Percentiles rank a stretch among this genome's conserved stretches.
These are phyloP conservation scores for Craseonycteris thonglongyai DNA, from an alignment of 2,113 vertebrate genomes.

Conservation along the genomic window DNA sequence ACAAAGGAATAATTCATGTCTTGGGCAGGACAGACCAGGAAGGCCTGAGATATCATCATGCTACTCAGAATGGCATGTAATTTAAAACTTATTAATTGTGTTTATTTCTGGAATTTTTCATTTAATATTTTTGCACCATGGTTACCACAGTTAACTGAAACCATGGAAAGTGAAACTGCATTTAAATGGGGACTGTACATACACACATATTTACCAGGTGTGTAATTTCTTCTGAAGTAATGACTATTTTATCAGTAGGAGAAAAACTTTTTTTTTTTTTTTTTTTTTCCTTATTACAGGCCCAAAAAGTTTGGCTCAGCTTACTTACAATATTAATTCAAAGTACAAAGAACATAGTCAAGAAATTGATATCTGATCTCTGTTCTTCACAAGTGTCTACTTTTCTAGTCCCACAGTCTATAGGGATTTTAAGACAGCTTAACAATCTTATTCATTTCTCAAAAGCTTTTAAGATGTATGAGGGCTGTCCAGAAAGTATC, in stretches of 20 bases:
- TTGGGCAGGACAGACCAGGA: background rate
- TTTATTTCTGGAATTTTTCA: background rate
- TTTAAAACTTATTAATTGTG: background rate
- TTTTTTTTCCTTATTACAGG: background rate
- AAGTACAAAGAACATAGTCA: background rate
- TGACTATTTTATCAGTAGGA: background rate
- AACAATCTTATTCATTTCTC: constrained; percentile 28
- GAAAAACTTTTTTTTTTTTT: background rate
- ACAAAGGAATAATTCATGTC: background rate
- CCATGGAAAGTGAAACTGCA: background rate
- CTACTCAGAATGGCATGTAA: background rate
- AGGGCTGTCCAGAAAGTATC: no score
- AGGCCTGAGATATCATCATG: background rate
- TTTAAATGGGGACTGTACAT: background rate
- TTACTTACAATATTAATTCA: background rate
- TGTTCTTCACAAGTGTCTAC: background rate
- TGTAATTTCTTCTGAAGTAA: background rate
- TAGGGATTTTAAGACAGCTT: background rate
- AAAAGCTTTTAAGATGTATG: constrained; percentile 31
- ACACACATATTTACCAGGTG: background rate
- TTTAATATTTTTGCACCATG: background rate
- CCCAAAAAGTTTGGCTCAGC: background rate
- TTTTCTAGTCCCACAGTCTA: background rate
- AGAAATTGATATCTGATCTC: background rate
- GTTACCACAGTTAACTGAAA: background rate